Base-by-base conservation (phyloP, 2,888 invertebrate species). In the Hymenopus coronatus region DNA sequence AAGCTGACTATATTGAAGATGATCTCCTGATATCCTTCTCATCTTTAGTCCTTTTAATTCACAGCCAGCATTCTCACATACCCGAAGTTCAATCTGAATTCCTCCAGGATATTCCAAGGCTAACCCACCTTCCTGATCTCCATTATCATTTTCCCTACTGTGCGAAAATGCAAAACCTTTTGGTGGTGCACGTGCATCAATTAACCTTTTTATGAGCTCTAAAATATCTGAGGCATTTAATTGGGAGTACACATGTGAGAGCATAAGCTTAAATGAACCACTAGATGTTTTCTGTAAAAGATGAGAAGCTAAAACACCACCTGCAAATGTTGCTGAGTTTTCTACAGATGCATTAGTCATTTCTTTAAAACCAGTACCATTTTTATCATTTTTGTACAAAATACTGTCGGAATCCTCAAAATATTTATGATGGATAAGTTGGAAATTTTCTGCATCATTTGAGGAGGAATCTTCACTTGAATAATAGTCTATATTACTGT, bases 1-100 rank as follows among this genome's bases (percentile, higher is more conserved):
- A 83, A 98, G 94, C 93, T 97, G 97, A 90, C 97, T 97, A 92
- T 98, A 98, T 92, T 97, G 97, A 91, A 96, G 94, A 93, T 97
- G 97, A 93, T 98, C 98, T 8, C 98, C 98, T 0, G 97, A 97
- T 91, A 98, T 97, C 92, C 98, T 94, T 89, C 98, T 94, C 96
- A 98, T 95, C 91, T 98, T 97, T 91, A 98, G 94, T 12, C 97
- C 97, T 91, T 97, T 97, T 87, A 95, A 96, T 92, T 96, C 96
- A 92, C 96, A 94, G 83, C 91, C 89, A 90, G 91, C 2, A 91
- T 91, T 96, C 91, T 97, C 96, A 92, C 96, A 96, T 15, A 98
- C 96, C 91, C 97, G 96, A 92, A 98, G 93, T 92, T 98, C 97
- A 70, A 98, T 97, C 93, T 98, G 97, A 91, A 98, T 96, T 0